A percentile compares a stretch with the other conserved stretches of the same genome.
Evolutionary conservation across 2,888 invertebrate genomes (phyloP).

Genomic region (Yponomeuta plumbellus): DNA sequence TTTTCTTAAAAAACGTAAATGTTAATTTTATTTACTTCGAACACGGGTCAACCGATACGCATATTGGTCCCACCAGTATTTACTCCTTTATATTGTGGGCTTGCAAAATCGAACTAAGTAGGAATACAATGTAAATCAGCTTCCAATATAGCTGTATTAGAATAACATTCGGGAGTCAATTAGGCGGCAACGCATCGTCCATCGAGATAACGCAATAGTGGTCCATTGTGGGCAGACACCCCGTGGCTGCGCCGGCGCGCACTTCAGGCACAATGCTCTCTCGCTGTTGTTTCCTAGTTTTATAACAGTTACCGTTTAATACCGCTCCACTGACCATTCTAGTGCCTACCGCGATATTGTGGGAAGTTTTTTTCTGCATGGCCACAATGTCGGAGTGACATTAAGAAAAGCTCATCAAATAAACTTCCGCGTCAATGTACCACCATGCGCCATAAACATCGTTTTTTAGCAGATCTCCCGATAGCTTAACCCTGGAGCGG

Average conservation of each 20-base stretch:
- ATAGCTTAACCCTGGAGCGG: slow-evolving; percentile 27
- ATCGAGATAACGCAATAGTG: slow-evolving; percentile 73
- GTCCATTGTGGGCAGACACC: slow-evolving; percentile 65
- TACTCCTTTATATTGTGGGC: neutral
- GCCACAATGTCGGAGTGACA: slow-evolving; percentile 18
- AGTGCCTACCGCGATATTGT: slow-evolving; percentile 50
- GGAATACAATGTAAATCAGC: slow-evolving; percentile 30
- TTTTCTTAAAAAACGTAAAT: neutral
- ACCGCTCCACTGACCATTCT: slow-evolving; percentile 60
- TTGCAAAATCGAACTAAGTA: neutral
- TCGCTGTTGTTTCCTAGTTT: slow-evolving; percentile 63
- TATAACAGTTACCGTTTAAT: slow-evolving; percentile 61
- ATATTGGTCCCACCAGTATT: neutral
- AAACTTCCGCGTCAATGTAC: slow-evolving; percentile 28
- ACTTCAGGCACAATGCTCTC: slow-evolving; percentile 51
- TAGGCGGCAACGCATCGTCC: slow-evolving; percentile 71
- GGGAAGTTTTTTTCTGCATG: slow-evolving; percentile 51
- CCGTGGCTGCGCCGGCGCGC: slow-evolving; percentile 46
- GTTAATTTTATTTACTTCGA: neutral
- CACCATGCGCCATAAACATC: slow-evolving; percentile 25
- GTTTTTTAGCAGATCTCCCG: slow-evolving; percentile 26
- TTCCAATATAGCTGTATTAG: slow-evolving; percentile 67
- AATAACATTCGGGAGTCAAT: slow-evolving; percentile 72
- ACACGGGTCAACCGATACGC: neutral
- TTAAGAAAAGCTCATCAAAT: slow-evolving; percentile 9